Evolutionary conservation across 2,888 invertebrate species (phyloP).

Genomic region (Ashinkailepas kermadecensis): DNA sequence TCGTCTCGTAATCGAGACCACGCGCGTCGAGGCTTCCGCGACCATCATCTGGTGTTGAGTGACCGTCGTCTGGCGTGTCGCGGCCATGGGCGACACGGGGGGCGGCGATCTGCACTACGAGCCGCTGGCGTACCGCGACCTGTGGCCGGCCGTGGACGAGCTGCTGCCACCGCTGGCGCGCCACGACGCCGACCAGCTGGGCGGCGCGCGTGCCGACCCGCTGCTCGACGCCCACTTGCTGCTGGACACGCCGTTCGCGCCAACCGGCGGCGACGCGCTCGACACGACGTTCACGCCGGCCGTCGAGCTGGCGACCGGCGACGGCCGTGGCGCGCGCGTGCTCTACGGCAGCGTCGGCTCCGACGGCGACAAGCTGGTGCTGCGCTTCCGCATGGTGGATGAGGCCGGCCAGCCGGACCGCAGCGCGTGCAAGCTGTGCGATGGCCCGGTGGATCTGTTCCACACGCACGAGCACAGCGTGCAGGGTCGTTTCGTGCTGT

Average conservation of each 20-base stretch:
- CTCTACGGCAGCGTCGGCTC: slow-evolving; percentile 64
- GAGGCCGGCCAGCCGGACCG: slow-evolving; percentile 5
- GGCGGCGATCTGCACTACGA: background rate
- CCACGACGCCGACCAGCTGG: slow-evolving; percentile 73
- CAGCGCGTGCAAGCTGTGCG: slow-evolving; percentile 2
- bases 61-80: too few species aligned
- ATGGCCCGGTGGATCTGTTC: background rate
- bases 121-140: slow-evolving; percentile 10
- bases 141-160: slow-evolving; percentile 10
- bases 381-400: slow-evolving; percentile 50
- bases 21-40: too few species aligned
- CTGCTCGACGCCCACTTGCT: slow-evolving; percentile 69
- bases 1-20: too few species aligned
- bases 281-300: slow-evolving; percentile 51
- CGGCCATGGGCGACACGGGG: background rate
- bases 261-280: slow-evolving; percentile 49
- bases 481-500: slow-evolving; percentile 57
- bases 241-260: slow-evolving; percentile 46
- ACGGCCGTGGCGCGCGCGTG: slow-evolving; percentile 68
- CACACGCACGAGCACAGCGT: slow-evolving; percentile 54
- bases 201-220: slow-evolving; percentile 64
- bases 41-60: too few species aligned
- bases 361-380: slow-evolving; percentile 60
- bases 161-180: slow-evolving; percentile 49
- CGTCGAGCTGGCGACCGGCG: slow-evolving; percentile 49